Conservation (phyloP, 2,797 vertebrate genomes). For the Chiloscyllium punctatum region DNA sequence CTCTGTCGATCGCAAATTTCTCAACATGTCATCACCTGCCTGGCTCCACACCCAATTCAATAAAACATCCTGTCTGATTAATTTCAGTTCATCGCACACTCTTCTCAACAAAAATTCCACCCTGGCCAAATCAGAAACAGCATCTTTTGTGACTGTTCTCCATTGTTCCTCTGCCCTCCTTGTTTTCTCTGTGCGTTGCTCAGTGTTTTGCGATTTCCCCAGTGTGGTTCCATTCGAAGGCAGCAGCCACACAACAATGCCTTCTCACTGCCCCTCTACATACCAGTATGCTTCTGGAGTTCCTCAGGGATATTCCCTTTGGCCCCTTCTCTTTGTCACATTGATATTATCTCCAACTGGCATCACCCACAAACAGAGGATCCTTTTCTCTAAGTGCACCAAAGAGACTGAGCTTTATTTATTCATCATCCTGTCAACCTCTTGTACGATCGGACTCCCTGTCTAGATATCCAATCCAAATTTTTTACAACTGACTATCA, state of each 20-base stretch:
- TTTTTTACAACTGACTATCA: background rate
- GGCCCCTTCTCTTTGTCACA: background rate
- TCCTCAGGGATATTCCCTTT: background rate
- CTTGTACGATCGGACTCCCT: background rate
- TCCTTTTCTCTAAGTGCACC: too few relatives aligned
- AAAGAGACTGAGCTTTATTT: background rate
- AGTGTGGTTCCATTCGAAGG: background rate
- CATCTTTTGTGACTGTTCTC: background rate
- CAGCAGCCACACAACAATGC: background rate
- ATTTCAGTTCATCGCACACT: background rate
- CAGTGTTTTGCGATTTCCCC: background rate
- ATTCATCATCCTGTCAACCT: background rate
- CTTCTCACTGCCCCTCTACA: background rate
- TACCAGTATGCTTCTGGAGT: background rate
- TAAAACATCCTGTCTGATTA: background rate
- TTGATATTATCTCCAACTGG: background rate
- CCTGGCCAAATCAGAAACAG: background rate
- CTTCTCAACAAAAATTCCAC: background rate
- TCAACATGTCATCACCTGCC: background rate
- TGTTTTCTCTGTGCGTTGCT: background rate
- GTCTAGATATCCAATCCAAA: background rate
- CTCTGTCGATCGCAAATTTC: background rate
- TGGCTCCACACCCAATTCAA: background rate
- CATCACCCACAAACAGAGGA: background rate
- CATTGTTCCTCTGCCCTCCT: background rate